Evolutionary conservation across 2,888 invertebrate genomes (phyloP), one percentile per base, ranked within the genome.

Genomic region (Choreutis nemorana): DNA sequence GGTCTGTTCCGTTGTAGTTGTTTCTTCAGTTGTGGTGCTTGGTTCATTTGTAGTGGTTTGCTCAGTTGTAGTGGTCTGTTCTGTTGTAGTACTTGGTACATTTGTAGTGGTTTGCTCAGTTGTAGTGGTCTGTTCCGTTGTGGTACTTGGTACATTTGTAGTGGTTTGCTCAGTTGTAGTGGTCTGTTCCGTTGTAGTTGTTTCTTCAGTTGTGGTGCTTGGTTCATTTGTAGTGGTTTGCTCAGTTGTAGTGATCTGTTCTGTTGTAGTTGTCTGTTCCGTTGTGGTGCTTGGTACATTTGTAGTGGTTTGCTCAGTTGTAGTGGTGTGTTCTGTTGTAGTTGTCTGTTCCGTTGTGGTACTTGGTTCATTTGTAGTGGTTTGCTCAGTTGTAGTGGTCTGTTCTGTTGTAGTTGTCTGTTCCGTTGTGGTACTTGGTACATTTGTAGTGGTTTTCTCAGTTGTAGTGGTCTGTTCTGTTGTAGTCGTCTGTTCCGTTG

Each of bases 11-110:
- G n/a, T n/a, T n/a, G n/a, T n/a, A n/a, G n/a, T n/a, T n/a, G n/a
- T n/a, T n/a, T n/a, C n/a, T n/a, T n/a, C n/a, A n/a, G n/a, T n/a
- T n/a, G n/a, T n/a, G n/a, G n/a, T n/a, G n/a, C n/a, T 25, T 4
- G 25, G 22, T 29, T 14, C 22, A 12, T 32, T n/a, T 16, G 26
- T 26, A 13, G 32, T 3, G 4, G 7, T n/a, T n/a, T n/a, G n/a
- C n/a, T n/a, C 33, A 18, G 14, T 14, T 9, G 23, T 20, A 11
- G 28, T 29, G n/a, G 20, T 8, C n/a, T 12, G 12, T 7, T 21
- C 15, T 23, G 32, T 35, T 28, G 21, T 24, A 32, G 37, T 30
- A 13, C 12, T n/a, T 14, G 30, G 12, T 1, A 6, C 25, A 10
- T 20, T 20, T 4, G 20, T 12, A 11, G n/a, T 23, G 10, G 29